phyloP scores from a whole-genome alignment of 2,113 vertebrate genomes.

The Aptenodytes patagonicus region DNA sequence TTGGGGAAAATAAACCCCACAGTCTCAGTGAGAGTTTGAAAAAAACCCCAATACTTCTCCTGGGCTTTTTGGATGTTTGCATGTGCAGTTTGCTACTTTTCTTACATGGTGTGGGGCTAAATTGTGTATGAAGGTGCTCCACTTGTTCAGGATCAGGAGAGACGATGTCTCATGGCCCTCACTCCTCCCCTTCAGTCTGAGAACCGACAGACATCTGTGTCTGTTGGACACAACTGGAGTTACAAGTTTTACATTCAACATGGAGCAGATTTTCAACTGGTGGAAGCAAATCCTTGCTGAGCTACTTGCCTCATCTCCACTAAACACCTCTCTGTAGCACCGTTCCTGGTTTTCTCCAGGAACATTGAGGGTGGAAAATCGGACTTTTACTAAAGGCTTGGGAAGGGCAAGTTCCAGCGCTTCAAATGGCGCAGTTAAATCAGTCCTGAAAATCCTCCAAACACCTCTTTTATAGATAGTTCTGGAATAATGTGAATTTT shows the following conservation, averaged over 20 bases:
- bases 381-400: neutral
- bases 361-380: neutral
- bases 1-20: neutral
- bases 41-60: neutral
- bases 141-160: neutral
- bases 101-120: neutral
- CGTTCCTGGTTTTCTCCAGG: neutral
- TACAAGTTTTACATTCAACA: fast-evolving
- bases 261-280: neutral
- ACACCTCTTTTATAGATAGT: neutral
- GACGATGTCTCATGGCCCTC: fast-evolving
- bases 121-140: neutral
- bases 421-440: neutral
- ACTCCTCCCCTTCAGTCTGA: fast-evolving
- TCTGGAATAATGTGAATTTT: neutral
- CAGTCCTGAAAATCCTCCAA: neutral
- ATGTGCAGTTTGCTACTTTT: neutral
- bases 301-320: neutral
- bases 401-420: neutral
- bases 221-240: neutral
- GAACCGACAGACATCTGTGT: neutral
- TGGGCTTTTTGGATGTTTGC: neutral
- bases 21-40: neutral
- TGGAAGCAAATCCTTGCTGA: neutral
- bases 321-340: neutral